Conservation (phyloP, 1,140 invertebrate genomes). For the Lanistes nyassanus region DNA sequence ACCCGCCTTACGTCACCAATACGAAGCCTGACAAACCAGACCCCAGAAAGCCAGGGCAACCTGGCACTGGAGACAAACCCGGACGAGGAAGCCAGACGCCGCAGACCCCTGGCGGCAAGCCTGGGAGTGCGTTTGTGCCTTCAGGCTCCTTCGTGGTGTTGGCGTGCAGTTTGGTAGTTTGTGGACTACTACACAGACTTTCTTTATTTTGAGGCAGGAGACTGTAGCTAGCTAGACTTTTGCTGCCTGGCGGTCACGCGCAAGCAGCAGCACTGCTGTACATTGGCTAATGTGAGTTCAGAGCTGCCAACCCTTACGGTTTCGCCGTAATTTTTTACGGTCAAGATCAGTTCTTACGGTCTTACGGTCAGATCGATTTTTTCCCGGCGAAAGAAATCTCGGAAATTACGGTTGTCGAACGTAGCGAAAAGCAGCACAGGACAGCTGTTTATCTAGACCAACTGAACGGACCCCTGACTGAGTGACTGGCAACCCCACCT, state of each 20-base stretch:
- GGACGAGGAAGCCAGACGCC: not conserved
- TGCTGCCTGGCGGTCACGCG: not conserved
- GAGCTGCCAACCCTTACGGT: too few species aligned
- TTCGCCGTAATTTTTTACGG: too few species aligned
- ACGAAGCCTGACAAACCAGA: not conserved
- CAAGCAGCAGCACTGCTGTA: not conserved
- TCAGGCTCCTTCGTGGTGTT: not conserved
- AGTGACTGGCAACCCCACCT: too few species aligned
- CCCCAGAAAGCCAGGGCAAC: not conserved
- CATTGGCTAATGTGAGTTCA: too few species aligned
- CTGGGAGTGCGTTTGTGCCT: not conserved
- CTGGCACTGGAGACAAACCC: not conserved
- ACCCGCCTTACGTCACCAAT: constrained; percentile 3
- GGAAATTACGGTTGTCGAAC: too few species aligned
- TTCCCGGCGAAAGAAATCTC: too few species aligned
- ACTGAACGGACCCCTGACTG: too few species aligned
- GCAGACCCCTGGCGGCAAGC: not conserved
- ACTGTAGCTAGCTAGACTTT: not conserved
- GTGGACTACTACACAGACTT: not conserved
- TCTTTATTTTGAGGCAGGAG: not conserved
- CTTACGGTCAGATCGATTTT: too few species aligned
- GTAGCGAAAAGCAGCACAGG: too few species aligned
- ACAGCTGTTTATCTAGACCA: too few species aligned
- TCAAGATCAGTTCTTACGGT: too few species aligned
- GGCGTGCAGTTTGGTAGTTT: not conserved